Evolutionary conservation across 2,113 vertebrate species (phyloP).

Genomic region (Hippoglossus stenolepis): DNA sequence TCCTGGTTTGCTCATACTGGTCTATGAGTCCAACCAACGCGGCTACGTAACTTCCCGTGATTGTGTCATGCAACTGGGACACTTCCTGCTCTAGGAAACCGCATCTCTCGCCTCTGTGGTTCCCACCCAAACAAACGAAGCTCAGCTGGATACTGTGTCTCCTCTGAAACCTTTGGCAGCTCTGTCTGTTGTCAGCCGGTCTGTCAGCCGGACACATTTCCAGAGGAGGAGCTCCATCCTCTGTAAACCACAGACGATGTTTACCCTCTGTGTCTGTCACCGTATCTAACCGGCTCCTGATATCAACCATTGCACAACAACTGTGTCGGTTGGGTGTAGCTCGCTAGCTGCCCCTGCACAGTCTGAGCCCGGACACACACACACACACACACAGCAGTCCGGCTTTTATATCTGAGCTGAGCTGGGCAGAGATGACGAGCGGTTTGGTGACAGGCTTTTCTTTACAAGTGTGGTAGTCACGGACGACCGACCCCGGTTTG

Average conservation of each 20-base stretch:
- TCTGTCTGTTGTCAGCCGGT: not conserved
- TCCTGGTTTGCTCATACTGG: too few relatives aligned
- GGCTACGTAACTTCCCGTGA: conserved; percentile 35
- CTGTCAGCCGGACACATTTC: not conserved
- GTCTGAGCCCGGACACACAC: not conserved
- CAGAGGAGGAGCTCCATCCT: not conserved
- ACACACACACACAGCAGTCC: not conserved
- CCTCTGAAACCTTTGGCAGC: not conserved
- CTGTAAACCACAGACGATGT: not conserved
- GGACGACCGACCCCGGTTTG: not conserved
- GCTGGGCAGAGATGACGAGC: conserved; percentile 53
- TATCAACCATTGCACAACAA: conserved; percentile 64
- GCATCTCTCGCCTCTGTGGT: conserved; percentile 29
- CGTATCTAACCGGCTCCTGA: not conserved
- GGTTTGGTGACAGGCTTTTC: not conserved
- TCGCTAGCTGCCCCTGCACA: conserved; percentile 13
- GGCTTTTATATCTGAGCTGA: not conserved
- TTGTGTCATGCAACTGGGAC: conserved; percentile 22
- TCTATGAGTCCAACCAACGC: not conserved
- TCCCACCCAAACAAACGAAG: conserved; percentile 66
- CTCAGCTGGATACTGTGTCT: conserved; percentile 13
- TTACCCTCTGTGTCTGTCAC: not conserved
- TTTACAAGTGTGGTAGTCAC: not conserved
- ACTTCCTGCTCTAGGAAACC: conserved; percentile 47
- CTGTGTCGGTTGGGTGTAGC: conserved; percentile 12